Evolutionary conservation across 1,140 invertebrate species (phyloP).

Genomic region (Papilio helenus): DNA sequence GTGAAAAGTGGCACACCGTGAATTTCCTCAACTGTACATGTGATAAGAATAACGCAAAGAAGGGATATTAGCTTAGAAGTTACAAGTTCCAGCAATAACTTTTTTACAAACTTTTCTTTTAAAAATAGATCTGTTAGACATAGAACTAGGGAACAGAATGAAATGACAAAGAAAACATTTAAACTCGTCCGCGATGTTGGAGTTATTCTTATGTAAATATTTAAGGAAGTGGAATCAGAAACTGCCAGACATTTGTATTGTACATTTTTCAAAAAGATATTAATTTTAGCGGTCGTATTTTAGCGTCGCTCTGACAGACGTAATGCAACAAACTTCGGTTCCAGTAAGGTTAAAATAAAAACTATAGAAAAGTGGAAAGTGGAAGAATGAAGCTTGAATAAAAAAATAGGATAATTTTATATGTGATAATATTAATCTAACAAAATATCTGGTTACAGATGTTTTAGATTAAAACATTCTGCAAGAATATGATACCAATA

Average conservation of each 20-base stretch:
- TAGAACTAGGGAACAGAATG: neutral
- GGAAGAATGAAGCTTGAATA: neutral
- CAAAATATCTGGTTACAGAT: too few species aligned
- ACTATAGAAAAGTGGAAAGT: neutral
- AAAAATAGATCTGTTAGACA: neutral
- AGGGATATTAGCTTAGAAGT: neutral
- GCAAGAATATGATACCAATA: too few species aligned
- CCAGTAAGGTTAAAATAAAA: slow-evolving; percentile 35
- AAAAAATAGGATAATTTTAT: neutral
- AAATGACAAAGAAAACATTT: slow-evolving; percentile 34
- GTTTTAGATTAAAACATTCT: too few species aligned
- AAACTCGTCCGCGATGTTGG: slow-evolving; percentile 5
- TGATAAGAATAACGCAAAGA: neutral
- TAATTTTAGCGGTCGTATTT: slow-evolving; percentile 52
- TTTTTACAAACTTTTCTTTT: neutral
- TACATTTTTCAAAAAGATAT: slow-evolving; percentile 52
- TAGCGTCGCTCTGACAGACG: slow-evolving; percentile 45
- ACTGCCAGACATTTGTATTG: slow-evolving; percentile 46
- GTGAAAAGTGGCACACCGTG: too few species aligned
- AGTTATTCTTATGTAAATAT: slow-evolving; percentile 36
- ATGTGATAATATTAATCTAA: too few species aligned
- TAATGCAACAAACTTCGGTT: slow-evolving; percentile 42
- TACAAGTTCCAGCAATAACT: neutral
- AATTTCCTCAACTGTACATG: too few species aligned
- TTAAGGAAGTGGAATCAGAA: slow-evolving; percentile 29